phyloP scores from a whole-genome alignment of 1,140 invertebrate species.

The Platorchestia sp. region DNA sequence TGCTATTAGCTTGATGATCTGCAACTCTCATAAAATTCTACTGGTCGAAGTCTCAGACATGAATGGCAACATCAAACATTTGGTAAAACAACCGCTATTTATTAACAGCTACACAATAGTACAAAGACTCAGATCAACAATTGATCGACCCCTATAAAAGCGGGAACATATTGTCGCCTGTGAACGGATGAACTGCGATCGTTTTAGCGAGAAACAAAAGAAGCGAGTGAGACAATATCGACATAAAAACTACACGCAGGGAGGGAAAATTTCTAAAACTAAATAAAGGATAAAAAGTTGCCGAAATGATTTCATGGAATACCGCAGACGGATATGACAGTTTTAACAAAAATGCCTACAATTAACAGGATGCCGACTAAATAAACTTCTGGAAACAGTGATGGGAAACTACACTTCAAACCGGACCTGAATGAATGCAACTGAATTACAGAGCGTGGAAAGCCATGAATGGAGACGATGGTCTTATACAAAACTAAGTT shows the following conservation, averaged over 20 bases:
- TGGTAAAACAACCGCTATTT: background rate
- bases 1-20: background rate
- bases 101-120: constrained; percentile 29
- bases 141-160: background rate
- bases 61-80: too few relatives aligned
- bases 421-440: background rate
- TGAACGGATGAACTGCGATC: constrained; percentile 12
- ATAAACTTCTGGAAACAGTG: background rate
- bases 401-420: background rate
- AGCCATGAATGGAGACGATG: constrained; percentile 14
- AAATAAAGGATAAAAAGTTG: background rate
- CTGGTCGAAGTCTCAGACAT: too few relatives aligned
- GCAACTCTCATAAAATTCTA: background rate
- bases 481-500: constrained; percentile 21
- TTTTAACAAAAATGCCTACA: background rate
- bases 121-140: constrained; percentile 33
- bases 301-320: background rate
- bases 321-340: background rate
- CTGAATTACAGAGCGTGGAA: background rate
- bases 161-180: background rate
- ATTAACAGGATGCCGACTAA: background rate
- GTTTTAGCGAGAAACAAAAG: background rate
- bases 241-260: background rate
- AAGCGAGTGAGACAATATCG: background rate
- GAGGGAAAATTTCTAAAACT: background rate